A percentile compares a stretch with the other conserved stretches of the same genome.
These are phyloP conservation scores for Lacerta agilis DNA, from an alignment of 2,797 vertebrate species.

Conservation along the genomic window DNA sequence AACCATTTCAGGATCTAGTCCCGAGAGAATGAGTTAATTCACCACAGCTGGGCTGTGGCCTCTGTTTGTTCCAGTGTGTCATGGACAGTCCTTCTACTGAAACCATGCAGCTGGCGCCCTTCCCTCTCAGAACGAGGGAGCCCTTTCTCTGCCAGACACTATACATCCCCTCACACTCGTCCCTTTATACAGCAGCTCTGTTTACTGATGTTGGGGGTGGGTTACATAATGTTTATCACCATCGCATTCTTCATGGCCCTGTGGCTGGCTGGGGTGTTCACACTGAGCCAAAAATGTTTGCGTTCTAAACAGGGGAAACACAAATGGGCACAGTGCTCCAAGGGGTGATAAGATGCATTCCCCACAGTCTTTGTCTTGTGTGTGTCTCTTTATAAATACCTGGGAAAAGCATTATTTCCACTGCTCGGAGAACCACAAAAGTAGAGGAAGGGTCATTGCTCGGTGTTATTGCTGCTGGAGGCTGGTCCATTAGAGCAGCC, in stretches of 20 bases:
- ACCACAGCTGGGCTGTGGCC: conserved; percentile 31
- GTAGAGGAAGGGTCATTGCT: background rate
- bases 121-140: background rate
- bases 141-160: conserved; percentile 42
- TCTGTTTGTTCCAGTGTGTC: background rate
- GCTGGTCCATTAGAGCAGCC: no score
- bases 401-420: background rate
- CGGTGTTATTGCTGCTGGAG: no score
- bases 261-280: conserved; percentile 6
- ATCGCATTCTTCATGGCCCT: conserved; percentile 26
- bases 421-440: background rate
- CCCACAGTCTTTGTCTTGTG: background rate
- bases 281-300: background rate
- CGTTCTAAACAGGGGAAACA: background rate
- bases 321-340: background rate
- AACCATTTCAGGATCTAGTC: background rate
- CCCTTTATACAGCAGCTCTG: conserved; percentile 34
- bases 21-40: conserved; percentile 28
- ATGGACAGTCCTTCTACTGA: conserved; percentile 20
- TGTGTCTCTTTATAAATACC: background rate
- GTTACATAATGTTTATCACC: conserved; percentile 28
- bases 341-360: background rate
- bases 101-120: conserved; percentile 24
- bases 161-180: conserved; percentile 23
- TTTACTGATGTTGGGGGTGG: conserved; percentile 32